Base-by-base conservation (phyloP, 1,140 invertebrate species). In the Sarcophaga bullata region DNA sequence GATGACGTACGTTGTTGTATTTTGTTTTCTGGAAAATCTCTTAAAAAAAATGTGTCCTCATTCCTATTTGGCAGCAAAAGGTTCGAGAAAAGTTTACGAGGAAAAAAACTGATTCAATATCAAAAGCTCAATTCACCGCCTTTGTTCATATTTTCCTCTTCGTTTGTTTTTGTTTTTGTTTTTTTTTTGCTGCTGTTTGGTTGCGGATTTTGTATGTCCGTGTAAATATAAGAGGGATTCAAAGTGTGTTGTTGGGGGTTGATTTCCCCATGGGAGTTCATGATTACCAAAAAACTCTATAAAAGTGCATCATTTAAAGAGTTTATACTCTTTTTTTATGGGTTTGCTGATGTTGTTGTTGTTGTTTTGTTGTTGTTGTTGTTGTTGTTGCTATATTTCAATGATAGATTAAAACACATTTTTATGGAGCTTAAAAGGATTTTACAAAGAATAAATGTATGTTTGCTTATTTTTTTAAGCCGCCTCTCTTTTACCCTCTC, bases 361-460 rank as follows among this genome's bases (percentile, higher is more conserved):
- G 10, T 10, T 13, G 54, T n/a, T 58, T 15, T 58, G 8, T n/a
- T 58, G 13, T 13, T 58, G 54, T n/a, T 58, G 54, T 13, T 58
- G 52, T 13, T 58, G 52, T 58, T 58, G 54, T 58, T 58, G 54
- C 54, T 58, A 58, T 58, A 58, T 58, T 58, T 13, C 54, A 58
- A 58, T 58, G 54, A 58, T 58, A 58, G 54, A 58, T 58, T 58
- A 58, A 58, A 58, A 58, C 54, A 58, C 54, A 58, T 58, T 58
- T 58, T 58, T 58, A 58, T 58, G 54, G 54, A 58, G 54, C 54
- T 58, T 58, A 58, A 58, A 58, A 58, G 54, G 54, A 58, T 58
- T 58, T 58, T 58, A 15, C 3, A 11, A 58, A 58, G 15, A 13
- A 58, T 58, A 58, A 58, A 58, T 58, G 54, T n/a, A 58, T 11